Evolutionary conservation across 2,888 invertebrate genomes (phyloP).

Genomic region (Piscicola geometra): DNA sequence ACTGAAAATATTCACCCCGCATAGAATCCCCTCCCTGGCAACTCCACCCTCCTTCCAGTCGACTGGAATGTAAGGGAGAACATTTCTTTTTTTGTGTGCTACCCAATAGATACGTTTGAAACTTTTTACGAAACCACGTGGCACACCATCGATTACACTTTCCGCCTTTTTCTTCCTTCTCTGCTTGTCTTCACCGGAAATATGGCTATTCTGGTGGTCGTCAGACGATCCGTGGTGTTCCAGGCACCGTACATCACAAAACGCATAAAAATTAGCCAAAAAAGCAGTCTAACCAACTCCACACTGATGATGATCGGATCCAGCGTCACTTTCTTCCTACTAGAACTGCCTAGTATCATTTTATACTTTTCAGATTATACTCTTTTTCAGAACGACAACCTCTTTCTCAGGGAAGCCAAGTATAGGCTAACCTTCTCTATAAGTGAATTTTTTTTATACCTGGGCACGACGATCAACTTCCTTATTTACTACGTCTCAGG

Average conservation of each 20-base stretch:
- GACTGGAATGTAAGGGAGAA: neutral
- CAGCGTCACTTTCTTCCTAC: conserved; percentile 12
- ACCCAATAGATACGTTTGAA: neutral
- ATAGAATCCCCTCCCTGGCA: neutral
- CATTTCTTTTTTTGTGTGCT: neutral
- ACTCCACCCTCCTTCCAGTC: neutral
- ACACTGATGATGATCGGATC: conserved; percentile 21
- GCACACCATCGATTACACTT: conserved; percentile 49
- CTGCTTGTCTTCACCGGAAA: conserved; percentile 47
- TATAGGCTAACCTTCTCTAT: neutral
- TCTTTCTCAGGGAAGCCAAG: neutral
- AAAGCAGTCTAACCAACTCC: neutral
- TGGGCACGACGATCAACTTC: conserved; percentile 26
- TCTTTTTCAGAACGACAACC: neutral
- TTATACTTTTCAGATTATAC: neutral
- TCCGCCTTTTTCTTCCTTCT: conserved; percentile 47
- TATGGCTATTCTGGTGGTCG: conserved; percentile 45
- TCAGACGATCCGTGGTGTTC: conserved; percentile 37
- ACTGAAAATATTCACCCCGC: neutral
- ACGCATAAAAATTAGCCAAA: neutral
- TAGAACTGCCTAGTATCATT: conserved; percentile 16
- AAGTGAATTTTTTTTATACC: conserved; percentile 10
- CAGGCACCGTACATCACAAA: neutral
- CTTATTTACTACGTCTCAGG: conserved; percentile 27
- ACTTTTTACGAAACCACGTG: conserved; percentile 40